Evolutionary conservation across 2,888 invertebrate genomes (phyloP), one percentile per base, ranked within the genome.

Genomic region (Adineta ricciae): DNA sequence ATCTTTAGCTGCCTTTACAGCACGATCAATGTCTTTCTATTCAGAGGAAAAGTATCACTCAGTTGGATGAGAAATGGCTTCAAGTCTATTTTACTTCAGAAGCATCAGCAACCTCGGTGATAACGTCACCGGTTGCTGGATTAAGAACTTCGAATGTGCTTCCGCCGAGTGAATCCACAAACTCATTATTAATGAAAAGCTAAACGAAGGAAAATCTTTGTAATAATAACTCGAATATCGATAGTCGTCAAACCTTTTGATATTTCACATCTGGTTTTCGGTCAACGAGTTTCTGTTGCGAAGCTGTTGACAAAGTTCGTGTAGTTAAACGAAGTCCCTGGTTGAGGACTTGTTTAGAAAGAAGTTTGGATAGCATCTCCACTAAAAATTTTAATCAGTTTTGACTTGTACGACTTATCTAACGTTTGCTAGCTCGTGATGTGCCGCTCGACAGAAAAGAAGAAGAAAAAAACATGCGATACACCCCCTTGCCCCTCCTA

Each of bases 31-130:
- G 87, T 89, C 89, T 86, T 86, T 87, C 89, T 88, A 94, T 90
- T 94, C 85, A 56, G 73, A n/a, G 5, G 1, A 46, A 21, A 56
- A 82, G 5, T 32, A n/a, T 50, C 16, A 7, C 11, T 50, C 19
- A 27, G 72, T 49, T 21, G 27, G 50, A 46, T 72, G 32, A 19
- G 41, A 52, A 78, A 54, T 38, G 5, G 83, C 52, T 49, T 49
- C 21, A 14, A 56, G 8, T n/a, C 36, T 14, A 21, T 46, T 86
- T 86, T 87, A 89, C 90, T 88, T 89, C 89, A 86, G 90, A 94
- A 86, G 93, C 96, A 91, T 95, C 96, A 84, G 95, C 93, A 83
- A 96, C 93, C 88, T 94, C 92, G 19, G 91, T 90, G 88, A 96
- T 94, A 87, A 93, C 93, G 88, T 93, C 91, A 86, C 93, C 95